These are phyloP conservation scores for Phoeniculus purpureus DNA, from an alignment of 2,797 vertebrate species.

Conservation along the genomic window DNA sequence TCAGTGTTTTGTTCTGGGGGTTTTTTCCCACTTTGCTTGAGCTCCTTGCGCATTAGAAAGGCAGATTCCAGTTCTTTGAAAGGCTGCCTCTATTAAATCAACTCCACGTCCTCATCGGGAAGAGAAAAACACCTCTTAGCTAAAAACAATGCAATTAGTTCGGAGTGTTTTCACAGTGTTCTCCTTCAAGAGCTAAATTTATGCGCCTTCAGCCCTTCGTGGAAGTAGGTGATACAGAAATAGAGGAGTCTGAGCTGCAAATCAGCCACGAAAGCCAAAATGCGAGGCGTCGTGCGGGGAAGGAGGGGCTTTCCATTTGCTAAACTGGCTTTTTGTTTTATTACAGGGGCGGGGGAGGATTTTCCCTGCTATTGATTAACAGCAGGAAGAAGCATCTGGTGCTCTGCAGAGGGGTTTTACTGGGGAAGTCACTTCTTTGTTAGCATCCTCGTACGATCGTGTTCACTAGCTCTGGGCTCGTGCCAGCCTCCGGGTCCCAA, in stretches of 20 bases:
- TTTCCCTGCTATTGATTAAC: constrained; percentile 6
- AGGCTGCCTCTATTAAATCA: background rate
- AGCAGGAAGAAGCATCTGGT: background rate
- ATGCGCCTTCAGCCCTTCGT: background rate
- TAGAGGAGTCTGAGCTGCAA: background rate
- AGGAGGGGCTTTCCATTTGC: background rate
- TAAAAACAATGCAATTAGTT: background rate
- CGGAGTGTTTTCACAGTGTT: background rate
- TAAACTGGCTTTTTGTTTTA: background rate
- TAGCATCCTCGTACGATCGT: background rate
- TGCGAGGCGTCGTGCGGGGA: background rate
- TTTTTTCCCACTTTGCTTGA: background rate
- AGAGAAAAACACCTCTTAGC: background rate
- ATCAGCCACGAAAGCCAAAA: background rate
- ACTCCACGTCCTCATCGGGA: background rate
- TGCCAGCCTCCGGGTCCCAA: background rate
- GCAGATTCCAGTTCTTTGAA: background rate
- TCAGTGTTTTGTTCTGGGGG: background rate
- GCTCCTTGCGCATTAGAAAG: background rate
- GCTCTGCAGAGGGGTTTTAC: background rate
- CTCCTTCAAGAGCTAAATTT: background rate
- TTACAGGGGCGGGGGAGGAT: background rate
- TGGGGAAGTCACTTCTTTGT: background rate
- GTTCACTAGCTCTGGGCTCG: background rate
- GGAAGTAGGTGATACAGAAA: background rate